These are phyloP conservation scores for Vannuccia rotundouncinata DNA, from an alignment of 2,888 invertebrate species.

Conservation along the genomic window DNA sequence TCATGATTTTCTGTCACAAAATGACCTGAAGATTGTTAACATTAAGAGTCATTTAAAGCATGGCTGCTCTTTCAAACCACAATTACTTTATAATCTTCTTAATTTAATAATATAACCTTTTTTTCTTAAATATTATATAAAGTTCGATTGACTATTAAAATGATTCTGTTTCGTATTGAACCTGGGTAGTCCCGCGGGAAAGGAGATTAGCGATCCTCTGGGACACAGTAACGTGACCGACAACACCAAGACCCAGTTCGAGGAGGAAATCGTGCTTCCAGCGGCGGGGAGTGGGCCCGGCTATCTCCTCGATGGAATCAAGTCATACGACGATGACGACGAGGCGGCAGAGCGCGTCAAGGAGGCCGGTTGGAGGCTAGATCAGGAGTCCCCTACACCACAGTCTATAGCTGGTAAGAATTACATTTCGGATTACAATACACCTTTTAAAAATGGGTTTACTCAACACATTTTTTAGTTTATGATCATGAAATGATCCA, in stretches of 20 bases:
- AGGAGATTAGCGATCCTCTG: background rate
- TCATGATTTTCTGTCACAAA: too few species aligned
- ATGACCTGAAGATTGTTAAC: too few species aligned
- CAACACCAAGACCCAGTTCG: background rate
- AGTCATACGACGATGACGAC: background rate
- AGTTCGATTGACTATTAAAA: too few species aligned
- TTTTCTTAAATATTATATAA: too few species aligned
- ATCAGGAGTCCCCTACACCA: background rate
- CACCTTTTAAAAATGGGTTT: background rate
- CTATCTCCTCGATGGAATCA: background rate
- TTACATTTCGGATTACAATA: background rate
- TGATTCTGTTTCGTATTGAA: too few species aligned
- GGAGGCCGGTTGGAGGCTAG: background rate
- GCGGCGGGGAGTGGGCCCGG: background rate
- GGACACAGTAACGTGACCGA: background rate
- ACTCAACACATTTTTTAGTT: background rate
- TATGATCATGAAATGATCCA: background rate
- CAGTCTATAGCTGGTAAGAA: background rate
- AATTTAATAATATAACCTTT: too few species aligned
- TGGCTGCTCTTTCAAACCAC: too few species aligned
- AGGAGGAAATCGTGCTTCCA: background rate
- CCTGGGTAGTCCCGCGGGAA: too few species aligned
- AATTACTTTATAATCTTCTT: too few species aligned
- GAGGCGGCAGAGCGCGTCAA: background rate
- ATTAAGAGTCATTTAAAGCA: too few species aligned